Evolutionary conservation across 2,888 invertebrate species (phyloP).

Genomic region (Muscina levida): DNA sequence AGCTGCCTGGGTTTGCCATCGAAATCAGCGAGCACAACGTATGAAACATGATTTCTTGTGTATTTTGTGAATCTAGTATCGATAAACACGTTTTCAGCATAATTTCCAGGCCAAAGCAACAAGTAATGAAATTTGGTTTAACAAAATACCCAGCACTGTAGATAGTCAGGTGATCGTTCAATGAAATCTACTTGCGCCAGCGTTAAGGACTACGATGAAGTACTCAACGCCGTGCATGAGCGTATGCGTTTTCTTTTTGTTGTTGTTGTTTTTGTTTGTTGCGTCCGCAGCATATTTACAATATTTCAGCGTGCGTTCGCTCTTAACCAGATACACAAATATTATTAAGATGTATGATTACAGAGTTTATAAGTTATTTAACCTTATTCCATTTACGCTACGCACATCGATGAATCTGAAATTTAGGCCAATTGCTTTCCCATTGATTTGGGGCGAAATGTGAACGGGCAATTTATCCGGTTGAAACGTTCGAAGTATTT

Average conservation of each 20-base stretch:
- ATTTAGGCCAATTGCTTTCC: constrained; percentile 51
- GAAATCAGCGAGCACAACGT: constrained; percentile 9
- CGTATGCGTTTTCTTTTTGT: too few relatives aligned
- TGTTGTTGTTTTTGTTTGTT: too few relatives aligned
- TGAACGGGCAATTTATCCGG: background rate
- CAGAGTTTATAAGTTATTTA: constrained; percentile 40
- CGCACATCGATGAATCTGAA: background rate
- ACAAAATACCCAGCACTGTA: constrained; percentile 29
- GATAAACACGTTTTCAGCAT: constrained; percentile 59
- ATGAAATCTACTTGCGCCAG: constrained; percentile 19
- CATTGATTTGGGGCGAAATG: constrained; percentile 26
- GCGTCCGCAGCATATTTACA: background rate
- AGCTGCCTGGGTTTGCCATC: background rate
- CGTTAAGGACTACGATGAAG: constrained; percentile 14
- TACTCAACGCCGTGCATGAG: background rate
- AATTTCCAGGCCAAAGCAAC: constrained; percentile 62
- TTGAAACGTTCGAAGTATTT: too few relatives aligned
- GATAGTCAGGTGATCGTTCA: constrained; percentile 53
- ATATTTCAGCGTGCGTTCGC: background rate
- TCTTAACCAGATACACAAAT: background rate
- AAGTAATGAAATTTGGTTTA: constrained; percentile 41
- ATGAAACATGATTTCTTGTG: constrained; percentile 32
- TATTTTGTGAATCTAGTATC: constrained; percentile 44
- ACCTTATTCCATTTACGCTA: background rate
- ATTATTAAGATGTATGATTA: constrained; percentile 50